Conservation (phyloP, 2,888 invertebrate species). For the Bhutanitis thaidina region DNA sequence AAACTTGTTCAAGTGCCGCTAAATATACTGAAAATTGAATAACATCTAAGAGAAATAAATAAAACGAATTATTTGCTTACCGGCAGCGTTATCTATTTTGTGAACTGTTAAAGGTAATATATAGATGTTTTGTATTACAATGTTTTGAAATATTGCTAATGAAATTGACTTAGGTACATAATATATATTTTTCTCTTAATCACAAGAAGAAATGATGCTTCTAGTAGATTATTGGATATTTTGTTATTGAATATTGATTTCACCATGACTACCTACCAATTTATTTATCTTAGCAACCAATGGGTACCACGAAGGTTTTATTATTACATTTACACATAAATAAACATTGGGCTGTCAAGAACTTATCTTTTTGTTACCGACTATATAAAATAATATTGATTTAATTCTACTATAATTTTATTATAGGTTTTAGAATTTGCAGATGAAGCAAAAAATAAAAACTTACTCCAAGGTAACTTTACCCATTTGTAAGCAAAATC, state of each 20-base stretch:
- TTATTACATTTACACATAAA: too few species aligned
- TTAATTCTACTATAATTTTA: constrained; percentile 5
- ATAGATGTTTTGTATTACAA: neutral
- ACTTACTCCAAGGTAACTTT: constrained; percentile 56
- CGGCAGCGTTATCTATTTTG: constrained; percentile 1
- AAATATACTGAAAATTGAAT: too few species aligned
- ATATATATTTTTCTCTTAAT: too few species aligned
- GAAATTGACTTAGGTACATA: too few species aligned
- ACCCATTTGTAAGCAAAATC: neutral
- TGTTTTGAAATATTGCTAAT: too few species aligned
- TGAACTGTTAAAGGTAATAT: constrained; percentile 1
- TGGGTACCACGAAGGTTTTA: neutral
- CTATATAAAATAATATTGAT: neutral
- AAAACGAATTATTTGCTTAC: too few species aligned
- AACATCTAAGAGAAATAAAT: too few species aligned
- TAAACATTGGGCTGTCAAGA: neutral
- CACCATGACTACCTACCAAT: constrained; percentile 39
- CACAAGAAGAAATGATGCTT: too few species aligned
- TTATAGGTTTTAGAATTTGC: constrained; percentile 15
- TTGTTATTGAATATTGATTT: constrained; percentile 36
- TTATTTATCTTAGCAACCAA: constrained; percentile 24
- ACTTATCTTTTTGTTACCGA: neutral
- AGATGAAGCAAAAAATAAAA: constrained; percentile 61
- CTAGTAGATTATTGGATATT: too few species aligned
- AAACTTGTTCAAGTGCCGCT: too few species aligned